phyloP scores from a whole-genome alignment of 1,140 invertebrate species.

The Lepidurus apus region DNA sequence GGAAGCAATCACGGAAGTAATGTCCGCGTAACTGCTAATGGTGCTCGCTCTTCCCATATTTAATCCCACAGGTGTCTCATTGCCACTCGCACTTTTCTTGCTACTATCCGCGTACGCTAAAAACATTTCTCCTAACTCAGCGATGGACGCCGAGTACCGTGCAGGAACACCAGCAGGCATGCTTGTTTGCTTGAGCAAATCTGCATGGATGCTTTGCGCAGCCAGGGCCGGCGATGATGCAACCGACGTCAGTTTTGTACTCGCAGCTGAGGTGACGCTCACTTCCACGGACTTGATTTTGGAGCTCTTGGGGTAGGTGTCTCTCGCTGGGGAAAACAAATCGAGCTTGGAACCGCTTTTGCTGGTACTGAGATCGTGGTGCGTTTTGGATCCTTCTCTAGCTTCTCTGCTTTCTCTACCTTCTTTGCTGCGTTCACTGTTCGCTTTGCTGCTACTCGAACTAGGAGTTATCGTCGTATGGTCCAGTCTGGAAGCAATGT shows the following conservation, averaged over 20 bases:
- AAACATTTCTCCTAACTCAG: neutral
- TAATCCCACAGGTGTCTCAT: neutral
- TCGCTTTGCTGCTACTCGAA: neutral
- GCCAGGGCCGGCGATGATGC: neutral
- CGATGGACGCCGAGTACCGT: neutral
- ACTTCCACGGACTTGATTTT: neutral
- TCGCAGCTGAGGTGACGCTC: neutral
- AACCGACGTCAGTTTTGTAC: neutral
- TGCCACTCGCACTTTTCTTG: neutral
- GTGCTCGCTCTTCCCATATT: neutral
- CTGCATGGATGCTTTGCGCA: neutral
- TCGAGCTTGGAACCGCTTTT: neutral
- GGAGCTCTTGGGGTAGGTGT: neutral
- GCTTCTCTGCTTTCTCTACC: neutral
- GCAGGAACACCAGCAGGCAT: neutral
- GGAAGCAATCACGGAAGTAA: neutral
- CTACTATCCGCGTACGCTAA: neutral
- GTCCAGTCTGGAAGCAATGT: conserved; percentile 5
- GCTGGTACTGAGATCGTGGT: conserved; percentile 9
- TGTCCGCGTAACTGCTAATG: neutral
- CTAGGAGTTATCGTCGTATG: neutral
- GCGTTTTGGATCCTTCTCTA: neutral
- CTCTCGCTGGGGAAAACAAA: neutral
- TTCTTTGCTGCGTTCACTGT: neutral
- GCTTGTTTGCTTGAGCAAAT: neutral